These are phyloP conservation scores for Dione juno DNA, from an alignment of 2,888 invertebrate species.

Conservation along the genomic window DNA sequence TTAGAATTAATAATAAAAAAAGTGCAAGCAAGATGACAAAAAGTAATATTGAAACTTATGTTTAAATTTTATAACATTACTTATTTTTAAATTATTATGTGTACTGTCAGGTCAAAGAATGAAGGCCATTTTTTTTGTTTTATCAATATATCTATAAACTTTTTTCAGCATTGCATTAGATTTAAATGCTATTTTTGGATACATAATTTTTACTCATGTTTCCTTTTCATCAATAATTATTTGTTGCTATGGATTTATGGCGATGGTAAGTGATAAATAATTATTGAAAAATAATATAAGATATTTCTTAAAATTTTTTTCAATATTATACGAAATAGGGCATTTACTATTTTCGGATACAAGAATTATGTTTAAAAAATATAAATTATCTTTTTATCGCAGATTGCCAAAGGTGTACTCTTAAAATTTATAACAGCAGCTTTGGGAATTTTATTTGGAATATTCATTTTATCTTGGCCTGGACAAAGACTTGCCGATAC, in stretches of 20 bases:
- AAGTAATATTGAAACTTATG: no score
- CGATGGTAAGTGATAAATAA: slow-evolving; percentile 13
- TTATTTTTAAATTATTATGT: no score
- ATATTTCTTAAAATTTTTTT: background rate
- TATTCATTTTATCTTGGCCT: slow-evolving; percentile 14
- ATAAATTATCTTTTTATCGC: background rate
- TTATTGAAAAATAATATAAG: no score
- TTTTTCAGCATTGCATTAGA: slow-evolving; percentile 15
- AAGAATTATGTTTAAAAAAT: no score
- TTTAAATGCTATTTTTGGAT: slow-evolving; percentile 12
- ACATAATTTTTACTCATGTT: slow-evolving; percentile 14
- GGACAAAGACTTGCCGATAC: slow-evolving; percentile 12
- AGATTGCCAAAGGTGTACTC: slow-evolving; percentile 11
- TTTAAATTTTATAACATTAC: no score
- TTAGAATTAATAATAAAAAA: no score
- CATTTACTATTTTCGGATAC: no score
- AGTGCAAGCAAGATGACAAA: no score
- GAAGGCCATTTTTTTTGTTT: no score
- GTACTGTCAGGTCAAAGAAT: no score
- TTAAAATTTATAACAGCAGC: slow-evolving; percentile 14
- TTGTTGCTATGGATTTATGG: slow-evolving; percentile 24
- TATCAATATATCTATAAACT: background rate
- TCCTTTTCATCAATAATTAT: slow-evolving; percentile 10
- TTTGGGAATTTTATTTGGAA: slow-evolving; percentile 12
- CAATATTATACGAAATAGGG: background rate